Base-by-base conservation (phyloP, 2,888 invertebrate genomes). In the Eupithecia tripunctaria region DNA sequence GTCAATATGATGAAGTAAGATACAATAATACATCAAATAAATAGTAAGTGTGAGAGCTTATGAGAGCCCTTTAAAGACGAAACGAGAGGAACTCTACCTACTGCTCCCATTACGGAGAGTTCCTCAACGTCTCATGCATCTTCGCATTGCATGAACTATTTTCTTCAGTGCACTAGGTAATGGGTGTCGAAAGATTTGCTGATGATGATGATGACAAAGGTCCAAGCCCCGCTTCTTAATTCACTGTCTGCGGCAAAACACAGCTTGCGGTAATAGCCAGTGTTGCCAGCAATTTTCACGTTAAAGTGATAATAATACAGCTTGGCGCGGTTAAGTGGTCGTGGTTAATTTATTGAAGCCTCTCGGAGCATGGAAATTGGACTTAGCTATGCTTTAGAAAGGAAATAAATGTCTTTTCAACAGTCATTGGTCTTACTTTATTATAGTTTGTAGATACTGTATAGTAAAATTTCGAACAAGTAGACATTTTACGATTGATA, bases 221-320 rank as follows among this genome's bases (percentile, higher is more conserved):
- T 69, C 38, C 15, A 72, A 68, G 29, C 25, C 59, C 69, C 41
- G 29, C 47, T 67, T 67, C 62, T 8, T 18, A 56, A 32, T 43
- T 21, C 14, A 43, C 60, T 14, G 62, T 41, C 38, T 72, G 63
- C 43, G 47, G 71, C 38, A 72, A 64, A 66, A 75, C 47, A 72
- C 72, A 64, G 72, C 59, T 67, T 67, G 68, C 72, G 72, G 66
- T 78, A 76, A 80, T 78, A 68, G 69, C 72, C 43, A 72, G 72
- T 74, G 74, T 71, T 77, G 75, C 77, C 66, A 70, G 77, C 75
- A 76, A 76, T 78, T 77, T 80, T 75, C 76, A 73, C 76, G 72
- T 76, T 80, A 77, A 79, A 72, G 75, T 75, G 73, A 74, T 78
- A 77, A 78, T 77, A 74, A 78, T 71, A 75, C 43, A 74, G 74